Conservation (phyloP, 1,140 invertebrate genomes). For the Cydia fagiglandana region DNA sequence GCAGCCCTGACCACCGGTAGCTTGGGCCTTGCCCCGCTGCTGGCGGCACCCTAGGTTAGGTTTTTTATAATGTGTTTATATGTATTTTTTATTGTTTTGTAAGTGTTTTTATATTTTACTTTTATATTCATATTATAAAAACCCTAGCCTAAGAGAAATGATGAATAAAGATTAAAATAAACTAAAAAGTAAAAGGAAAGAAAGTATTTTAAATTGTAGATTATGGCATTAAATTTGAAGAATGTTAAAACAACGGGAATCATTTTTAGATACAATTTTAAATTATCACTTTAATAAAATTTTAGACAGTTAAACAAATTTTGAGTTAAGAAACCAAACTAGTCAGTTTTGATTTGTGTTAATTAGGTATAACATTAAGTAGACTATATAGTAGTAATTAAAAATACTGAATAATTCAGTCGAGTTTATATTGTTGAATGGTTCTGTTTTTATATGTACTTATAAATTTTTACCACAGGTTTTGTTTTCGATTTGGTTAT, state of each 20-base stretch:
- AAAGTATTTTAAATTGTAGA: neutral
- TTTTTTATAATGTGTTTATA: no score
- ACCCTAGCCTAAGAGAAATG: no score
- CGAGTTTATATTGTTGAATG: neutral
- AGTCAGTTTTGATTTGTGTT: constrained; percentile 12
- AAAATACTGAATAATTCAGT: neutral
- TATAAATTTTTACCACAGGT: neutral
- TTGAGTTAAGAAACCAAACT: neutral
- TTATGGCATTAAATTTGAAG: no score
- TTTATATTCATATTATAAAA: no score
- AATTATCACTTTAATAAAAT: no score
- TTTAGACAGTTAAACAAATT: neutral
- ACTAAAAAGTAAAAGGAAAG: neutral
- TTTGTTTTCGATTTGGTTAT: neutral
- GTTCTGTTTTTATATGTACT: constrained; percentile 6
- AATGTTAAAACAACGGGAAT: neutral
- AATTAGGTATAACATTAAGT: neutral
- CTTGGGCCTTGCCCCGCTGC: no score
- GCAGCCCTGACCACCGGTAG: no score
- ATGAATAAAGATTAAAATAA: no score
- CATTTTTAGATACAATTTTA: neutral
- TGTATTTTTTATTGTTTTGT: no score
- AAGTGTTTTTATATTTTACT: no score
- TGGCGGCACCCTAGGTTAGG: no score
- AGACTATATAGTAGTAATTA: neutral